Percentiles rank a stretch among this genome's conserved stretches.
Conservation (phyloP, 2,797 vertebrate genomes). For the Peromyscus eremicus region DNA sequence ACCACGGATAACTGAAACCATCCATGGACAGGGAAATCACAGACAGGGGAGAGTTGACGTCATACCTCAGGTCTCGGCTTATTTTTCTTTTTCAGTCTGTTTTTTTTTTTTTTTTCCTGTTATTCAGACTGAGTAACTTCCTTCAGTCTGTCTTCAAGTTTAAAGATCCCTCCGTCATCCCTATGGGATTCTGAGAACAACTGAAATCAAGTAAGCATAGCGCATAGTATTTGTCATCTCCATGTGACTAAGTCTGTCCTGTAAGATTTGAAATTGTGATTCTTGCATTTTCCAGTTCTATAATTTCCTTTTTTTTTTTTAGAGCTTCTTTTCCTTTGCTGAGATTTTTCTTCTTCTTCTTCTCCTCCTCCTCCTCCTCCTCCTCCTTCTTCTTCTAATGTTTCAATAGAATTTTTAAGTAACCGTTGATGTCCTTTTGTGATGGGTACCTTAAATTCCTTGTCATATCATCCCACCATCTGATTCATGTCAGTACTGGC, state of each 20-base stretch:
- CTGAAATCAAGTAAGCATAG: neutral
- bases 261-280: neutral
- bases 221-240: neutral
- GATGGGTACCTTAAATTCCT: neutral
- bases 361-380: too few species aligned
- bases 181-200: neutral
- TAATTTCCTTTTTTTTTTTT: neutral
- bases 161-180: neutral
- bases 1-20: neutral
- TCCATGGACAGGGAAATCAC: neutral
- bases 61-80: neutral
- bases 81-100: neutral
- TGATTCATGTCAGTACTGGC: neutral
- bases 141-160: neutral
- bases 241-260: neutral
- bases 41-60: neutral
- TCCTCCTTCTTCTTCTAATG: neutral
- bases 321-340: neutral
- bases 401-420: constrained; percentile 8
- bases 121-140: constrained; percentile 19
- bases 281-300: neutral
- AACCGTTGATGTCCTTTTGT: neutral
- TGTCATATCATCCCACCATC: neutral
- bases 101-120: neutral
- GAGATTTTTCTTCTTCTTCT: neutral